These are phyloP conservation scores for Sturnira hondurensis DNA, from an alignment of 2,113 vertebrate species.

Conservation along the genomic window DNA sequence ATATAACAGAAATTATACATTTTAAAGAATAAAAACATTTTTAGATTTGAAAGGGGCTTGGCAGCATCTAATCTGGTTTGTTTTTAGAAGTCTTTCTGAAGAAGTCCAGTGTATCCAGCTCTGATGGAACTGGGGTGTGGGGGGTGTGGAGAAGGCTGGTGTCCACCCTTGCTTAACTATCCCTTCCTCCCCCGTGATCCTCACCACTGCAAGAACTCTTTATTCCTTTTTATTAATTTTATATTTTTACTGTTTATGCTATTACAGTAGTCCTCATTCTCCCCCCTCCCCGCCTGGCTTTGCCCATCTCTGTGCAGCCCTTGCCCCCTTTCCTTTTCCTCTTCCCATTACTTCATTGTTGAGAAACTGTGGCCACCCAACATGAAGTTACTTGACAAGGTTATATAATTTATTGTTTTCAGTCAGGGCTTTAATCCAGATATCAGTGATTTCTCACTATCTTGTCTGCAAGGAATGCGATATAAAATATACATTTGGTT, in stretches of 20 bases:
- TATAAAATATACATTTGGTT: neutral
- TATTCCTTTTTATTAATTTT: too few relatives aligned
- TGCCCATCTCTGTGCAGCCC: too few relatives aligned
- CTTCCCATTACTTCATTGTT: neutral
- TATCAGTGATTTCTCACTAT: neutral
- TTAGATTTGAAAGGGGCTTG: neutral
- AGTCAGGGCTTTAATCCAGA: neutral
- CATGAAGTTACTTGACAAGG: neutral
- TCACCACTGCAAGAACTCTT: neutral
- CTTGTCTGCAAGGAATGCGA: neutral
- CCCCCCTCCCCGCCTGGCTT: too few relatives aligned
- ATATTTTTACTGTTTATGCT: too few relatives aligned
- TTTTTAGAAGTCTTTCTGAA: neutral
- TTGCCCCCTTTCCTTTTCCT: neutral
- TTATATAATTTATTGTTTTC: neutral
- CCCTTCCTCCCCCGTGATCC: neutral
- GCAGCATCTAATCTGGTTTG: neutral
- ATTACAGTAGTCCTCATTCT: too few relatives aligned
- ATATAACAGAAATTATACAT: neutral
- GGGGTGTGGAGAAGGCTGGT: rapidly evolving
- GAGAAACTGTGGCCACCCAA: neutral
- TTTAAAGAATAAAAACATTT: neutral
- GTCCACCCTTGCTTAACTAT: neutral
- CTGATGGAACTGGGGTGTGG: neutral
- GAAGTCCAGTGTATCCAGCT: neutral